A percentile compares a stretch with the other conserved stretches of the same genome.
These are phyloP conservation scores for Acrobasis consociella DNA, from an alignment of 2,888 invertebrate genomes.

Conservation along the genomic window DNA sequence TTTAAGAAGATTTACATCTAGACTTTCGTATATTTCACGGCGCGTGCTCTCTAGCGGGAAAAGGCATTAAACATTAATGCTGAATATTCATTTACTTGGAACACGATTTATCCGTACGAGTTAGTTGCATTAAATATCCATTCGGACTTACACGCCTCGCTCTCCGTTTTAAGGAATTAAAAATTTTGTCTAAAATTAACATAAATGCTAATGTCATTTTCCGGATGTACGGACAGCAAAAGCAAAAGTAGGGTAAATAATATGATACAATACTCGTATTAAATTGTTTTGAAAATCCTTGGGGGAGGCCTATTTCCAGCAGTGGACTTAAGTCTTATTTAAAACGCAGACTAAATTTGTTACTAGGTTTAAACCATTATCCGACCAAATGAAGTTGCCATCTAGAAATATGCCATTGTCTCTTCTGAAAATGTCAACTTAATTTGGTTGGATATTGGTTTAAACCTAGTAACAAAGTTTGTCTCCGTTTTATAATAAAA, in stretches of 20 bases:
- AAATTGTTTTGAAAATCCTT: too few species aligned
- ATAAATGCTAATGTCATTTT: conserved; percentile 63
- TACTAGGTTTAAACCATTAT: too few species aligned
- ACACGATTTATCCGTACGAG: conserved; percentile 9
- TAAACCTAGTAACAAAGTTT: too few species aligned
- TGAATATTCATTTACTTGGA: conserved; percentile 12
- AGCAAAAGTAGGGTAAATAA: background rate
- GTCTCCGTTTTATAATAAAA: too few species aligned
- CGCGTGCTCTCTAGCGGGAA: background rate
- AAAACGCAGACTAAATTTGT: too few species aligned
- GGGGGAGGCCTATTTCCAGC: too few species aligned
- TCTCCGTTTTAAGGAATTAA: conserved; percentile 11
- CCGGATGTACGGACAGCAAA: conserved; percentile 34
- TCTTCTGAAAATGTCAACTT: too few species aligned
- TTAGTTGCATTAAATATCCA: conserved; percentile 20
- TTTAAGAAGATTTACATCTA: background rate
- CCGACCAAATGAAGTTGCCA: too few species aligned
- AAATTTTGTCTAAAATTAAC: conserved; percentile 52
- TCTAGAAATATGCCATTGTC: too few species aligned
- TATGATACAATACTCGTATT: too few species aligned
- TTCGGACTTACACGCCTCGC: conserved; percentile 11
- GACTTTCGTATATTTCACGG: background rate
- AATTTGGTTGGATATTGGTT: too few species aligned
- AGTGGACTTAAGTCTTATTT: too few species aligned
- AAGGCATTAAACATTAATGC: conserved; percentile 7